phyloP scores from a whole-genome alignment of 2,888 invertebrate genomes.

The Catocala fraxini region DNA sequence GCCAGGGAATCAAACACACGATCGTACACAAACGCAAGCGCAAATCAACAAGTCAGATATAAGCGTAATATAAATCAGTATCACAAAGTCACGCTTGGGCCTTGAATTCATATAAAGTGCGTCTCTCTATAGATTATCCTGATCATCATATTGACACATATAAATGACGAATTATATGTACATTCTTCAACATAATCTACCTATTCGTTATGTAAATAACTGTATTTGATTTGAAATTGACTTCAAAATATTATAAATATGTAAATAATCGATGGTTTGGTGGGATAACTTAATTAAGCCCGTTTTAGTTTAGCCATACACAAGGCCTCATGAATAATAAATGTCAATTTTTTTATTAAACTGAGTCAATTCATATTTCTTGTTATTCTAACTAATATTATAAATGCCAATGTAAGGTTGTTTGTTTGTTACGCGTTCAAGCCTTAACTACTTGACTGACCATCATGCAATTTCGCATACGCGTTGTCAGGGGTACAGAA shows the following conservation, averaged over 20 bases:
- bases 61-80: too few species aligned
- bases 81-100: too few species aligned
- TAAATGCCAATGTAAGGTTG: too few species aligned
- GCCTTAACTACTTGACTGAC: too few species aligned
- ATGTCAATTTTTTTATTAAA: background rate
- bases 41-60: too few species aligned
- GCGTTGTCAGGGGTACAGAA: too few species aligned
- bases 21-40: too few species aligned
- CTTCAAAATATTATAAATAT: constrained; percentile 30
- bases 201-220: constrained; percentile 17
- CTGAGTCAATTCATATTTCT: too few species aligned
- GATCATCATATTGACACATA: constrained; percentile 2
- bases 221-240: constrained; percentile 20
- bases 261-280: constrained; percentile 35
- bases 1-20: too few species aligned
- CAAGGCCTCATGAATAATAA: constrained; percentile 40
- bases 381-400: background rate
- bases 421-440: too few species aligned
- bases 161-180: constrained; percentile 11
- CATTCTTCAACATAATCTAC: constrained; percentile 15
- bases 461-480: too few species aligned
- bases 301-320: constrained; percentile 22
- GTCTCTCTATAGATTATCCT: background rate
- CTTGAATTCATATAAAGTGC: too few species aligned
- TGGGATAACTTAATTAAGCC: constrained; percentile 48